phyloP scores from a whole-genome alignment of 2,113 vertebrate genomes.

The Sterrhoptilus dennistouni region DNA sequence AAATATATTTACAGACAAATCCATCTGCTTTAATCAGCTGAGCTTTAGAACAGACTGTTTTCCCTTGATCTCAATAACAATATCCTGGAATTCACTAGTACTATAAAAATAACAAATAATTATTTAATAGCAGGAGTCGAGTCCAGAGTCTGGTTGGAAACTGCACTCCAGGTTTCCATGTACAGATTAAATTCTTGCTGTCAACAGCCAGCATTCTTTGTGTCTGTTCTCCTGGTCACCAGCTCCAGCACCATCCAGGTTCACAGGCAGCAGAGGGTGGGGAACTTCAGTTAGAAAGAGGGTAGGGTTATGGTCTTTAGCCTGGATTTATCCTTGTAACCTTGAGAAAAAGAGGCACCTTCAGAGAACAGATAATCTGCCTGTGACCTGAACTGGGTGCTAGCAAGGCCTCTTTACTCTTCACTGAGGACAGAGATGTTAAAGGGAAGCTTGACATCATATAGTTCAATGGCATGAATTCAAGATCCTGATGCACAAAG shows the following conservation, averaged over 20 bases:
- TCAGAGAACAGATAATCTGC: neutral
- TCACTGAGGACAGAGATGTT: neutral
- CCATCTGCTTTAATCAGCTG: constrained; percentile 53
- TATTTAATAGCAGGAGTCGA: neutral
- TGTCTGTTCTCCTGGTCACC: neutral
- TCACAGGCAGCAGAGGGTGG: neutral
- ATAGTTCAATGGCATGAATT: neutral
- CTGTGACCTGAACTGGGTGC: neutral
- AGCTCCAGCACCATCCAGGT: neutral
- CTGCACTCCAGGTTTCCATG: neutral
- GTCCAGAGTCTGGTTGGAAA: neutral
- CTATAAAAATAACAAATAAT: constrained; percentile 25
- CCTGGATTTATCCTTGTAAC: neutral
- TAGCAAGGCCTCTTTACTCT: neutral
- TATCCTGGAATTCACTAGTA: neutral
- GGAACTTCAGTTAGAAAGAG: neutral
- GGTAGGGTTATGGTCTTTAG: neutral
- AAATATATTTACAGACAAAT: constrained; percentile 41
- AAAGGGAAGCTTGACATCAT: neutral
- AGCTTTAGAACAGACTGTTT: constrained; percentile 39
- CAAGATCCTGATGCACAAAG: neutral
- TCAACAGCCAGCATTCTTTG: neutral
- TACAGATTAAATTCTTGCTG: neutral
- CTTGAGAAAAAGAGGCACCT: neutral
- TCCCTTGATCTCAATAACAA: constrained; percentile 30